Base-by-base conservation (phyloP, 2,113 vertebrate species). In the Gobiocypris rarus region DNA sequence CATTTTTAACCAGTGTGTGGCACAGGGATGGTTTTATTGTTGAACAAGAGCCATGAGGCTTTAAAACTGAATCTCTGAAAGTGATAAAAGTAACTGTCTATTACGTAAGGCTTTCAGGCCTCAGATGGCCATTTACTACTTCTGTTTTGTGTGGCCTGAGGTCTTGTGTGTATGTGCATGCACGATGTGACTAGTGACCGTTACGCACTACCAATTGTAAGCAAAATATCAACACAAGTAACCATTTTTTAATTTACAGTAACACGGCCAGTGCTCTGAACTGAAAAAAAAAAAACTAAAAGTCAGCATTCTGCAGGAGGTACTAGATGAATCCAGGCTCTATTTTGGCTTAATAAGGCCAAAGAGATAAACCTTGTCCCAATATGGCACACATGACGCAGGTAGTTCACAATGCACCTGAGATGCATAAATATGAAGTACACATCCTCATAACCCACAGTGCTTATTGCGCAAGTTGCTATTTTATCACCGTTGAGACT, bases 11-110 rank as follows among this genome's bases (percentile, higher is more conserved):
- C 9, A 50, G 61, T 75, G 45, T 70, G 69, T 83, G 76, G 76
- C 84, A 84, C 63, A 70, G 43, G 15, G 75, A 76, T 69, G n/a
- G 38, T 83, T 83, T 85, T 84, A 75, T 45, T 76, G 58, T 76
- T 81, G 70, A 67, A 84, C 70, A 63, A 77, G 34, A 83, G 83
- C 76, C 83, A 67, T 83, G 81, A 70, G 50, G 75, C 83, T 85
- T 88, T 87, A 87, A 86, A 88, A 31, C 38, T 50, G 34, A 41
- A 76, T 54, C 58, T 75, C 54, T 80, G 52, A 69, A 88, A 48
- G 31, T 74, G 48, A 73, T 84, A 45, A 85, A 84, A 87, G 65
- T 56, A 83, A 75, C 43, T 58, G 52, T 80, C 63, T 59, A 15
- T 59, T 41, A 13, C 13, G 19, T 24, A 52, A 54, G 48, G 38